phyloP scores from a whole-genome alignment of 2,797 vertebrate species.

The Danio aesculapii region DNA sequence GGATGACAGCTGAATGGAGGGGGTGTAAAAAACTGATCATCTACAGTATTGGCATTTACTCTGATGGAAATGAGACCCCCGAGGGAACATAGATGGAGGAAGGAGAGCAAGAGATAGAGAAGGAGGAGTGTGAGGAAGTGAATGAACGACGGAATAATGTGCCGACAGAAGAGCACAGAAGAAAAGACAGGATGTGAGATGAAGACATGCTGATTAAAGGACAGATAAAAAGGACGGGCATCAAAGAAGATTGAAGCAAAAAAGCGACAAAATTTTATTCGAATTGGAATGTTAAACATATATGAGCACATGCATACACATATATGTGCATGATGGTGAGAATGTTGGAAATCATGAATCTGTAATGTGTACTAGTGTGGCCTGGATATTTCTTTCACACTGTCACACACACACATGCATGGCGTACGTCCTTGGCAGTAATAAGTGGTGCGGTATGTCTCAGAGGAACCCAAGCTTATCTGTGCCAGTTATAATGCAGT shows the following conservation, averaged over 20 bases:
- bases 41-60: conserved; percentile 37
- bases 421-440: conserved; percentile 46
- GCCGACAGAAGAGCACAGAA: neutral
- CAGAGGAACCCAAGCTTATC: conserved; percentile 46
- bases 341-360: conserved; percentile 27
- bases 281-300: neutral
- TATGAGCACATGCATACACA: conserved; percentile 1
- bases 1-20: neutral
- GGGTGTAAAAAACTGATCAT: conserved; percentile 33
- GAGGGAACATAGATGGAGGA: conserved; percentile 42
- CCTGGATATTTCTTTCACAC: conserved; percentile 43
- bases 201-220: conserved; percentile 9
- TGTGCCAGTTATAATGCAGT: conserved; percentile 54
- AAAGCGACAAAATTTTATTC: neutral
- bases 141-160: conserved; percentile 20
- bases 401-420: conserved; percentile 14
- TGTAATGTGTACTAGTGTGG: conserved; percentile 32
- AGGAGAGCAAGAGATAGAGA: neutral
- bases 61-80: conserved; percentile 39
- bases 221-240: neutral
- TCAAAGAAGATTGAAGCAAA: conserved; percentile 14
- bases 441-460: conserved; percentile 51
- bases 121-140: neutral
- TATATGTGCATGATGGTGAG: conserved; percentile 2
- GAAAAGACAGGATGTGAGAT: neutral